Evolutionary conservation across 2,797 vertebrate genomes (phyloP), one percentile per base, ranked within the genome.

Genomic region (Adrianichthys oophorus): DNA sequence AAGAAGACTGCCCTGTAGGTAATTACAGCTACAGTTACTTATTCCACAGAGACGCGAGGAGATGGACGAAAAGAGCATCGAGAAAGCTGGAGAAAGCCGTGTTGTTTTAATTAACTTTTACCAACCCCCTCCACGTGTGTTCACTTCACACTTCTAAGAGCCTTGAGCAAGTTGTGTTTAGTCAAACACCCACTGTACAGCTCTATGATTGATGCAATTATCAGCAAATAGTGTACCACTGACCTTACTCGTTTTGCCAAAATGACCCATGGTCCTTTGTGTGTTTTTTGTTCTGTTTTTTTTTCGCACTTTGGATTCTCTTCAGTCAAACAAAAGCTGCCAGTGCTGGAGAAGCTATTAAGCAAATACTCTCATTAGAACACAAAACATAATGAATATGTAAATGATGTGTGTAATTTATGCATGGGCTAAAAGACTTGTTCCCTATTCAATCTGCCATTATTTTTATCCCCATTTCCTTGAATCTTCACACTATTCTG

Each of bases 311-410:
- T 68, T 71, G 68, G 77, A 78, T 81, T 72, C 90, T 90, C 89
- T 90, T 85, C 84, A 72, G 72, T 79, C 83, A 79, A 75, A 90
- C 85, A 89, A 87, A 90, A 86, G 85, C 83, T 76, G 77, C 76
- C 78, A 80, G 79, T 86, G 69, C 65, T 82, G 76, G 60, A 70
- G 76, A 87, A 85, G 82, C 83, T 77, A 89, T 87, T 84, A 92
- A 90, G 87, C 85, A 91, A 92, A 93, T 87, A 79, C 83, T 85
- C 72, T 85, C 86, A 92, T 93, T 92, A 90, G 89, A 88, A 92
- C 87, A 89, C 88, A 87, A 88, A 90, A 88, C 85, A 90, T 87
- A 85, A 91, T 90, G 89, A 87, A 89, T 92, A 92, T 93, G 92
- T 87, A 91, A 92, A 92, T 90, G 78, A 60, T 48, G 84, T 82